Conservation (phyloP, 2,113 vertebrate species). For the Nerophis lumbriciformis region DNA sequence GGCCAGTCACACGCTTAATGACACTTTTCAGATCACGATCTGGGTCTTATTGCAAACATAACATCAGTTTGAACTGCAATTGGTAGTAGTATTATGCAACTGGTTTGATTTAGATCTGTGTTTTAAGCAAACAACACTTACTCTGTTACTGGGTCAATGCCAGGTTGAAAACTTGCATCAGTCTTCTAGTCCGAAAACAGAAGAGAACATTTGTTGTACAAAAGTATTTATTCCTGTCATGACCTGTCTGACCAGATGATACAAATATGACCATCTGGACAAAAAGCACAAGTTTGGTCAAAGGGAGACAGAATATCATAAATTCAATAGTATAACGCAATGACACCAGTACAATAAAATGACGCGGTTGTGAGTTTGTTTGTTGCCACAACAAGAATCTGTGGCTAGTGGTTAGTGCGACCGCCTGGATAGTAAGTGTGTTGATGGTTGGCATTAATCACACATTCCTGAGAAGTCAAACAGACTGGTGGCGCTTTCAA, state of each 20-base stretch:
- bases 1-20: not conserved
- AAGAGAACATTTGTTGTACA: not conserved
- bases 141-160: not conserved
- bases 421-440: conserved; percentile 1
- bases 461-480: not conserved
- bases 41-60: conserved; percentile 2
- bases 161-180: not conserved
- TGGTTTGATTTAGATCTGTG: conserved; percentile 2
- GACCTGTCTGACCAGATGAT: not conserved
- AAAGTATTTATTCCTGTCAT: not conserved
- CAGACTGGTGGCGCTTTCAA: conserved; percentile 3
- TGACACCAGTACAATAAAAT: conserved; percentile 8
- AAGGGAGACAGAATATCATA: not conserved
- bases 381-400: conserved; percentile 6
- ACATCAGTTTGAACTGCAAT: conserved; percentile 4
- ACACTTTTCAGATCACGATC: conserved; percentile 1
- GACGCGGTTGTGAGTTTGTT: conserved; percentile 8
- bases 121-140: not conserved
- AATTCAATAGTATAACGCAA: conserved; percentile 16
- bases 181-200: not conserved
- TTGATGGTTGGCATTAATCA: not conserved
- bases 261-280: conserved; percentile 25
- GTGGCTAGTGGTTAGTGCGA: conserved; percentile 3
- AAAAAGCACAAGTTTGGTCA: conserved; percentile 5
- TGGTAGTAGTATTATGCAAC: conserved; percentile 2